Conservation (phyloP, 2,888 invertebrate genomes). For the Trissoscelio sp. region DNA sequence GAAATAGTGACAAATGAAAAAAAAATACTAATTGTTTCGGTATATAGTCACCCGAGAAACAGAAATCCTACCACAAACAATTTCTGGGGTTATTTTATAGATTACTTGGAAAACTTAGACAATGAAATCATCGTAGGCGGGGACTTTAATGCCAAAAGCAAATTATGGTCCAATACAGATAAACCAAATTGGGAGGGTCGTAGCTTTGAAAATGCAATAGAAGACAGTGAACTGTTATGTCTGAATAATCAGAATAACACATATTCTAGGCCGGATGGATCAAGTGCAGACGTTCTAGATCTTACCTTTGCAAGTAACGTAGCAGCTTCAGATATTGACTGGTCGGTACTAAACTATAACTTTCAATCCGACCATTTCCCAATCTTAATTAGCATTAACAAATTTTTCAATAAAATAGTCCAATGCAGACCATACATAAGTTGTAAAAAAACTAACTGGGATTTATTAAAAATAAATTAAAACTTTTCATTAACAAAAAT, state of each 20-base stretch:
- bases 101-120: background rate
- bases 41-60: conserved; percentile 1
- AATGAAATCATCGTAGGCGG: background rate
- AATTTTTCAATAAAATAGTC: background rate
- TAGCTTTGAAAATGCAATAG: background rate
- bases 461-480: no score
- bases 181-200: no score
- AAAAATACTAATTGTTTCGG: background rate
- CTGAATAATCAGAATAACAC: background rate
- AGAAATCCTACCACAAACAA: background rate
- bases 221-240: background rate
- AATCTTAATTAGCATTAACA: background rate
- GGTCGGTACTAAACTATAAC: conserved; percentile 9
- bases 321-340: background rate
- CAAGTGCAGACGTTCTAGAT: background rate
- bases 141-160: background rate
- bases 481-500: no score
- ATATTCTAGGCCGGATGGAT: conserved; percentile 13
- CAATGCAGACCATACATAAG: conserved; percentile 15
- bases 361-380: conserved; percentile 21
- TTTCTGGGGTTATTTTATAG: background rate
- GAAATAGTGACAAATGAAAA: no score
- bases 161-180: conserved; percentile 2
- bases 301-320: background rate
- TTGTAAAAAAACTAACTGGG: conserved; percentile 4